Evolutionary conservation across 2,888 invertebrate species (phyloP).

Genomic region (Rhamphomyia laevipes): DNA sequence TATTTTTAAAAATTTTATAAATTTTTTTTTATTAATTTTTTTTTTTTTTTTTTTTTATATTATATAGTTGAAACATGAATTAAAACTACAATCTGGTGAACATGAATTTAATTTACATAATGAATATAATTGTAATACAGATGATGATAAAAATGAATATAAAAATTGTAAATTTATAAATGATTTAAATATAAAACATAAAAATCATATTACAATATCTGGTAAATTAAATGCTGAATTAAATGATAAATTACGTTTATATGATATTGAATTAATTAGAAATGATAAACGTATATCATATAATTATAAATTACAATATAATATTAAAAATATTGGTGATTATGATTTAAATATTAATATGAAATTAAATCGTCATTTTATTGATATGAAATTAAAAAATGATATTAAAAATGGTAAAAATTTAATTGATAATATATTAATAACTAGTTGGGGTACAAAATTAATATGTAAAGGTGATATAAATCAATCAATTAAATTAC

Average conservation of each 20-base stretch:
- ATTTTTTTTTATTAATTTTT: not conserved
- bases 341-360: conserved; percentile 49
- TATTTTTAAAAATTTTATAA: not conserved
- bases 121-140: conserved; percentile 16
- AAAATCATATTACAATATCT: conserved; percentile 15
- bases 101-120: conserved; percentile 18
- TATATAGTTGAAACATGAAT: conserved; percentile 10
- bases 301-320: conserved; percentile 37
- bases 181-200: conserved; percentile 16
- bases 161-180: conserved; percentile 20
- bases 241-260: conserved; percentile 44
- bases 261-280: conserved; percentile 46
- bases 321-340: conserved; percentile 31
- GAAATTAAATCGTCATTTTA: conserved; percentile 32
- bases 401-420: conserved; percentile 33
- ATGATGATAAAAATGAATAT: conserved; percentile 12
- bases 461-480: conserved; percentile 29
- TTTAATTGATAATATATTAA: conserved; percentile 22
- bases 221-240: conserved; percentile 44
- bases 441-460: conserved; percentile 29
- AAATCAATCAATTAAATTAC: conserved; percentile 24
- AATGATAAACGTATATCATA: conserved; percentile 45
- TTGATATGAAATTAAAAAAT: conserved; percentile 25
- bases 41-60: not conserved
- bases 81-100: conserved; percentile 18